Evolutionary conservation across 1,140 invertebrate species (phyloP).

Genomic region (Stratiolaelaps scimitus): DNA sequence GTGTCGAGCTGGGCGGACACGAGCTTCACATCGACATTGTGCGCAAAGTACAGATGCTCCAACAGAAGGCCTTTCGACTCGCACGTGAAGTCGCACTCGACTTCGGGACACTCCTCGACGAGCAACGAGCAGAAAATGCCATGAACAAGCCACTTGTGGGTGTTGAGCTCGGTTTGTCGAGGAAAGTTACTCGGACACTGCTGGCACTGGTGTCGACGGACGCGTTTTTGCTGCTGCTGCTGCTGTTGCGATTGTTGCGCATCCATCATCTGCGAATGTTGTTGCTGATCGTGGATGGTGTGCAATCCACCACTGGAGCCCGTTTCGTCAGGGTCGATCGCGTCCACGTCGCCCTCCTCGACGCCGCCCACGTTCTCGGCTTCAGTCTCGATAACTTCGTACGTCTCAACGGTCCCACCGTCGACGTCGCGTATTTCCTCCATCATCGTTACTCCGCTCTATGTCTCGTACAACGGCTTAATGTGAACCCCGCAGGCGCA

Average conservation of each 20-base stretch:
- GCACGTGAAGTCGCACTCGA: conserved; percentile 12
- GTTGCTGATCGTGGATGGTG: too few relatives aligned
- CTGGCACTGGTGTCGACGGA: conserved; percentile 11
- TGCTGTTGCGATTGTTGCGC: neutral
- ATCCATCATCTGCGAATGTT: too few relatives aligned
- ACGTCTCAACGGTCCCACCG: conserved; percentile 4
- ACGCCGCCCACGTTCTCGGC: neutral
- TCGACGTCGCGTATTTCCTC: conserved; percentile 9
- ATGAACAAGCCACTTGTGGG: conserved; percentile 23
- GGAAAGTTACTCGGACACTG: conserved; percentile 23
- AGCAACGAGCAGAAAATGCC: conserved; percentile 8
- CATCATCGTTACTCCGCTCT: neutral
- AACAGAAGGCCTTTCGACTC: conserved; percentile 16
- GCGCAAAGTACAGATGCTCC: conserved; percentile 18
- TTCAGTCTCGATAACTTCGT: conserved; percentile 27
- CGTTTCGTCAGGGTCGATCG: too few relatives aligned
- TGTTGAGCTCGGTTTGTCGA: conserved; percentile 1
- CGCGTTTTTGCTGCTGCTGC: conserved; percentile 5
- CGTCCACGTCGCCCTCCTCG: too few relatives aligned
- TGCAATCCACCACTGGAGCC: too few relatives aligned
- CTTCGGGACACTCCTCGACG: conserved; percentile 9
- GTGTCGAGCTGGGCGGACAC: conserved; percentile 16
- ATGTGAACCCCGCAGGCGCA: too few relatives aligned
- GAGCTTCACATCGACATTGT: conserved; percentile 26
- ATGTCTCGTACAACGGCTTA: neutral